Evolutionary conservation across 2,113 vertebrate species (phyloP).

Genomic region (Malurus alboscapulatus): DNA sequence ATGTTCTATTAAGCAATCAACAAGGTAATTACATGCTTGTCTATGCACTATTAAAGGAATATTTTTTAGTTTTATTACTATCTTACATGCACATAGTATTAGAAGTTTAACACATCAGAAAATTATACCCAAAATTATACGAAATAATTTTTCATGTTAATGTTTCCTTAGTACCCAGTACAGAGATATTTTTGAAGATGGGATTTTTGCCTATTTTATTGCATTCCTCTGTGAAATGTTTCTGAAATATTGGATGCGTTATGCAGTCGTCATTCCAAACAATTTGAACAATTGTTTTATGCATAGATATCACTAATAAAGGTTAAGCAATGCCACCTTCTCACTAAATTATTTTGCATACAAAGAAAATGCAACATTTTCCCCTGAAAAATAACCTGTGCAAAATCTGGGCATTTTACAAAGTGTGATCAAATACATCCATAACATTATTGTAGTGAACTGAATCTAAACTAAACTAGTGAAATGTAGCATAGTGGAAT

Average conservation of each 20-base stretch:
- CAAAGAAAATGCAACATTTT: background rate
- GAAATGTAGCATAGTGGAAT: background rate
- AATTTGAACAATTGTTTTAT: background rate
- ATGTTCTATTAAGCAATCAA: background rate
- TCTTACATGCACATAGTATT: background rate
- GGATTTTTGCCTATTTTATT: background rate
- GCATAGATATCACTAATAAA: background rate
- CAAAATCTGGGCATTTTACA: background rate
- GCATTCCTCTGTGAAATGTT: background rate
- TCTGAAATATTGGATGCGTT: background rate
- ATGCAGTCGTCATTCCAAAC: background rate
- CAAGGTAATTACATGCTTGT: background rate
- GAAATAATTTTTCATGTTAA: background rate
- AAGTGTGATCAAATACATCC: background rate
- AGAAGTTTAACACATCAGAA: background rate
- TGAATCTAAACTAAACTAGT: background rate
- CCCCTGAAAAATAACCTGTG: background rate
- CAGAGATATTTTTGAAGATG: background rate
- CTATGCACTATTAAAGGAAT: background rate
- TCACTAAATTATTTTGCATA: background rate
- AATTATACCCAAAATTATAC: background rate
- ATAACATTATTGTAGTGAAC: background rate
- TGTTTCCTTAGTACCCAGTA: background rate
- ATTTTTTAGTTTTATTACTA: background rate
- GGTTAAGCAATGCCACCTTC: background rate